Percentiles rank a stretch among this genome's conserved stretches.
Conservation (phyloP, 1,140 invertebrate genomes). For the Solenopsis fugax region DNA sequence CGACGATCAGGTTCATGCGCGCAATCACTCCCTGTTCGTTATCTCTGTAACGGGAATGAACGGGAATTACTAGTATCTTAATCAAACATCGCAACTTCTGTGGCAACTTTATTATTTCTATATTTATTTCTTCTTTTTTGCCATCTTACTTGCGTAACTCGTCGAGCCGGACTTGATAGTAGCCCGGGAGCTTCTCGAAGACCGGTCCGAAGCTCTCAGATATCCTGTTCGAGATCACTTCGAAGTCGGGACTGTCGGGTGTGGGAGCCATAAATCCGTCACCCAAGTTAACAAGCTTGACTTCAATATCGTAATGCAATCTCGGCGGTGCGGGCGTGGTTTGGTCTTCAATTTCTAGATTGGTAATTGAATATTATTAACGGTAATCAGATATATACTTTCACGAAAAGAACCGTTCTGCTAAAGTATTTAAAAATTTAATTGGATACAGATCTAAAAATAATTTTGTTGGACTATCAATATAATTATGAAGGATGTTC, state of each 20-base stretch:
- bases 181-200: constrained; percentile 90
- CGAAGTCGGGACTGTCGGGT: constrained; percentile 90
- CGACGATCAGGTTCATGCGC: constrained; percentile 89
- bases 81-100: background rate
- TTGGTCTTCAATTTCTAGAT: constrained; percentile 84
- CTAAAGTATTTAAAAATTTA: no score
- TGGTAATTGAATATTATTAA: background rate
- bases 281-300: constrained; percentile 92
- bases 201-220: constrained; percentile 89
- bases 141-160: constrained; percentile 90
- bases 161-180: constrained; percentile 89
- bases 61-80: constrained; percentile 1
- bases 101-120: background rate
- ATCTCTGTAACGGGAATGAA: constrained; percentile 60
- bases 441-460: no score
- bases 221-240: constrained; percentile 91
- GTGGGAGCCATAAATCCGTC: constrained; percentile 91
- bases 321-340: constrained; percentile 89
- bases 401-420: no score
- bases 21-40: constrained; percentile 89
- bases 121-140: background rate
- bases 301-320: constrained; percentile 90
- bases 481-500: no score
- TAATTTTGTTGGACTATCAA: no score
- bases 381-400: background rate